Base-by-base conservation (phyloP, 2,797 vertebrate species). In the Oceanodroma leucorhoa region DNA sequence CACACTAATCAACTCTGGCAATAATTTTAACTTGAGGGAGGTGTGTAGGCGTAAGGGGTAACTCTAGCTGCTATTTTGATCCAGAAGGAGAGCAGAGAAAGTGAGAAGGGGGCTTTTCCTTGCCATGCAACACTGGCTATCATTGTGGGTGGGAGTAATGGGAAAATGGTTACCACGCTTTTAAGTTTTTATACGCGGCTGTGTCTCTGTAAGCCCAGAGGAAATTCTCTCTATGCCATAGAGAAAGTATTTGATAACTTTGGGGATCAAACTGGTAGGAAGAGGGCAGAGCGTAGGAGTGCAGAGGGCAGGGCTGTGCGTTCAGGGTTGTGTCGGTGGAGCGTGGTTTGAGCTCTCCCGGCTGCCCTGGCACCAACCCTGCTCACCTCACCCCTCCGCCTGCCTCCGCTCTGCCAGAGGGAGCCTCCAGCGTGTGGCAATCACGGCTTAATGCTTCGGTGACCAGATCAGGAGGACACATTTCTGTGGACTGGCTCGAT, bases 121-220 rank as follows among this genome's bases (percentile, higher is more conserved):
- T 81, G 54, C 29, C 77, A 43, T 0, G 0, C 0, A 2, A 30
- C 30, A 34, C 60, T 2, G 8, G 30, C 75, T 83, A 66, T 62
- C 41, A 13, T 5, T 61, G 53, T 2, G 7, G 30, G 36, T 66
- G 24, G 51, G 43, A 91, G 43, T 38, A 79, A 85, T 21, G 55
- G 75, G 51, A 69, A 91, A 94, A 72, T 21, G 19, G 34, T 76
- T 79, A 48, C 50, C 0, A 2, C 67, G 14, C 32, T 79, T 48
- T 54, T 14, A 9, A 21, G n/a, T 53, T 45, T 64, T 65, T 41
- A 32, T 36, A 72, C 84, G 32, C 6, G 17, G 14, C 22, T 87
- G 11, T 69, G 14, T 83, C 20, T 66, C 55, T 77, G 38, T 54
- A 58, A 87, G 43, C 50, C 2, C 2, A 61, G 55, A 87, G 32